These are phyloP conservation scores for Brachyopa scutellaris DNA, from an alignment of 2,888 invertebrate genomes.

Conservation along the genomic window DNA sequence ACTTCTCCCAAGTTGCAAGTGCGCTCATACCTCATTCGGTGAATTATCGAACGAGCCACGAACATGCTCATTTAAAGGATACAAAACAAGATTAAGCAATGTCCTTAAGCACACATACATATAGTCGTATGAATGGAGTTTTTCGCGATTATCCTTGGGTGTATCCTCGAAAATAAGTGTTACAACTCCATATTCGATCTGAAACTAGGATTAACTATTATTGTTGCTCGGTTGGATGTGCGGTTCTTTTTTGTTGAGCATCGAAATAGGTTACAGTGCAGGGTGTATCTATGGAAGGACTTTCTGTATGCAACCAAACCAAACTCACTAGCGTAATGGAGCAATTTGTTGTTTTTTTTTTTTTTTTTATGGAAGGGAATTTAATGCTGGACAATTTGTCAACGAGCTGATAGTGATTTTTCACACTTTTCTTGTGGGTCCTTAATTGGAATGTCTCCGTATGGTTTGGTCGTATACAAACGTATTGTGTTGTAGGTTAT, in stretches of 20 bases:
- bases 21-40: conserved; percentile 41
- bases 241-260: no score
- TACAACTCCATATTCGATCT: conserved; percentile 61
- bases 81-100: conserved; percentile 51
- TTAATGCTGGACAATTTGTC: conserved; percentile 69
- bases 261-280: no score
- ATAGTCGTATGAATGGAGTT: no score
- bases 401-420: conserved; percentile 70
- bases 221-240: conserved; percentile 15
- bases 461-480: no score
- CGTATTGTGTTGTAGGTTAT: conserved; percentile 4
- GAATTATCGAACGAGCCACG: conserved; percentile 58
- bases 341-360: conserved; percentile 69
- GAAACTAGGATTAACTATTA: conserved; percentile 62
- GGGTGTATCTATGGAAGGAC: background rate
- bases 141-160: background rate
- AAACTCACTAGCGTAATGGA: conserved; percentile 52
- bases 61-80: conserved; percentile 62
- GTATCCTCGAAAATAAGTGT: conserved; percentile 33
- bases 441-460: conserved; percentile 68
- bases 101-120: conserved; percentile 55
- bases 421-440: conserved; percentile 65
- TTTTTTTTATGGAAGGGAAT: conserved; percentile 43
- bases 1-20: conserved; percentile 31
- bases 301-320: conserved; percentile 43